Evolutionary conservation across 2,888 invertebrate genomes (phyloP), one percentile per base, ranked within the genome.

Genomic region (Agrotis puta): DNA sequence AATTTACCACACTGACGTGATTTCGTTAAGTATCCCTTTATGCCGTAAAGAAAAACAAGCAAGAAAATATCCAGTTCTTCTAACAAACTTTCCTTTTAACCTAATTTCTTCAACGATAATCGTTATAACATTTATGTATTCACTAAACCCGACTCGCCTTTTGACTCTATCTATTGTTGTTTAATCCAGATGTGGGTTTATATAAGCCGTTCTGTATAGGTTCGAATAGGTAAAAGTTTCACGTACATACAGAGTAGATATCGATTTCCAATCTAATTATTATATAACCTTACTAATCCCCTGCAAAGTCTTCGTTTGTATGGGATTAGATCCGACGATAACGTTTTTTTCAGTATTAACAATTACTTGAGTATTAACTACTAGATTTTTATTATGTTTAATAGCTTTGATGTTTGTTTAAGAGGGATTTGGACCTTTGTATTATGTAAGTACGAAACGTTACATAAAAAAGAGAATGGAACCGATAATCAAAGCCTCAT

Each of bases 201-300:
- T 64, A 48, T 58, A 72, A 71, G 79, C 51, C 53, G 54, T 75
- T 76, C 45, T 66, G 62, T 79, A 65, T 45, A 73, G 61, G 53
- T 61, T 64, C 5, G 51, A 62, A 59, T 58, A 62, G 61, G 61
- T 61, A 79, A 79, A 64, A 73, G 57, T 57, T 79, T 73, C 33
- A 47, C 74, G 53, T 24, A 63, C 51, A 45, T 65, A 63, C 53
- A 45, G 39, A 74, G 74, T 58, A 24, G 76, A 77, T 79, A 77
- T 74, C 58, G 74, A 77, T 79, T 74, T 64, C 64, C 59, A 76
- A 76, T 77, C 48, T 58, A 66, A 79, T 79, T 63, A 79, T 74
- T 62, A 45, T 74, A 71, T 62, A 70, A 78, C 45, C 71, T 70
- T 62, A 57, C 70, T 77, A 70, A 78, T 74, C 33, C 59, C 59